A percentile compares a stretch with the other conserved stretches of the same genome.
Evolutionary conservation across 2,888 invertebrate species (phyloP).

Genomic region (Melitaea athalia): DNA sequence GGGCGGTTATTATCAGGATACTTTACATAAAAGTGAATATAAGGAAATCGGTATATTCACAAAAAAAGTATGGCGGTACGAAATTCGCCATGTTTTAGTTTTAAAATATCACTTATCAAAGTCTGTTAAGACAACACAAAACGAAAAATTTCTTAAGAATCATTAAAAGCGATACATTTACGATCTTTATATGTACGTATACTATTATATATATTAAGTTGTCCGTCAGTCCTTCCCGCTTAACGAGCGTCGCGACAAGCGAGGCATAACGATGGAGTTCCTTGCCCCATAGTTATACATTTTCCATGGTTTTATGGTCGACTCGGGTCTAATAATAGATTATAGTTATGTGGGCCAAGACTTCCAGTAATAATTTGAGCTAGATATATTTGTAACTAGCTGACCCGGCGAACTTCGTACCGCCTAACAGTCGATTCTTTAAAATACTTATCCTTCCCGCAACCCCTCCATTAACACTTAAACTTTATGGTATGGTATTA

Average conservation of each 20-base stretch:
- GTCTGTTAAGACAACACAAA: not conserved
- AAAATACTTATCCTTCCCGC: no score
- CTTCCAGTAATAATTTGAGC: not conserved
- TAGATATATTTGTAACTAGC: not conserved
- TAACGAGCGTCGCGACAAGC: constrained; percentile 45
- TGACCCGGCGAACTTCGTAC: no score
- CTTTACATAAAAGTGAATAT: no score
- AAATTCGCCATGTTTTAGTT: no score
- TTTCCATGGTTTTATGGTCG: constrained; percentile 26
- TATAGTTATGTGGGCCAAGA: constrained; percentile 16
- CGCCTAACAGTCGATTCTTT: no score
- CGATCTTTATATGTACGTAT: constrained; percentile 9
- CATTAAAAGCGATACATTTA: constrained; percentile 14
- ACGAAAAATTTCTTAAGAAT: constrained; percentile 5
- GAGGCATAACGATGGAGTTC: constrained; percentile 46
- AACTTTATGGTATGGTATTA: no score
- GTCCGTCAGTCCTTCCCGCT: constrained; percentile 36
- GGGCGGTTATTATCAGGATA: no score
- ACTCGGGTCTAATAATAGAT: constrained; percentile 30
- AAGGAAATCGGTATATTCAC: no score
- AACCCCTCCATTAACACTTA: no score
- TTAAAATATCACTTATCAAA: no score
- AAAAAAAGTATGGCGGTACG: no score
- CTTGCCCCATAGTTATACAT: constrained; percentile 42
- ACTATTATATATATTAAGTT: constrained; percentile 18